Percentiles rank a stretch among this genome's conserved stretches.
phyloP scores from a whole-genome alignment of 2,797 vertebrate genomes.

The Eulemur albifrons region DNA sequence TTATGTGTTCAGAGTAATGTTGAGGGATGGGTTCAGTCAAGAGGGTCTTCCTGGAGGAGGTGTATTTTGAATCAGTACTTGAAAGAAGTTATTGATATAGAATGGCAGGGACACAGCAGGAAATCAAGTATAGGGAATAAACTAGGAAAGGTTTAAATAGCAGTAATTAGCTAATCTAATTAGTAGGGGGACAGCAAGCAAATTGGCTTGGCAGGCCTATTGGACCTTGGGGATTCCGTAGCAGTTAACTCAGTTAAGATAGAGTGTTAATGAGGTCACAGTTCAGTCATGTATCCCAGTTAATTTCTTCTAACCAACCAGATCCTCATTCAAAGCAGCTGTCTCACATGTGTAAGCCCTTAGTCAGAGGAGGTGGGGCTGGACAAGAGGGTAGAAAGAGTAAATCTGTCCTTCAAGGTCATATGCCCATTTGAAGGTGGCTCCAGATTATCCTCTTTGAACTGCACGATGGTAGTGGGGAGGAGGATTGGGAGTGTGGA shows the following conservation, averaged over 20 bases:
- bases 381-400: not conserved
- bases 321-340: slow-evolving; percentile 18
- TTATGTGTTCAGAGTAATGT: not conserved
- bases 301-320: slow-evolving; percentile 31
- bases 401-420: slow-evolving; percentile 29
- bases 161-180: slow-evolving; percentile 66
- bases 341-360: not conserved
- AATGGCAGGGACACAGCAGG: slow-evolving; percentile 1
- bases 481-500: too few relatives aligned
- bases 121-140: slow-evolving; percentile 24
- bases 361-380: not conserved
- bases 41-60: slow-evolving; percentile 33
- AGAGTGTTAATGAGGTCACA: slow-evolving; percentile 66
- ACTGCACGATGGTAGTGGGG: not conserved
- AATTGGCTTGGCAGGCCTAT: slow-evolving; percentile 51
- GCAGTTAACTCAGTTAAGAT: slow-evolving; percentile 37
- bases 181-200: slow-evolving; percentile 43
- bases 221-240: slow-evolving; percentile 50
- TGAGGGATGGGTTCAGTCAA: not conserved
- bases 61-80: slow-evolving; percentile 4
- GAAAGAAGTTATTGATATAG: slow-evolving; percentile 4
- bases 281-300: slow-evolving; percentile 45
- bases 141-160: slow-evolving; percentile 58
- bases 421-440: not conserved
- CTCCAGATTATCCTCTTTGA: not conserved